Evolutionary conservation across 2,888 invertebrate species (phyloP).

Genomic region (Scaeva pyrastri): DNA sequence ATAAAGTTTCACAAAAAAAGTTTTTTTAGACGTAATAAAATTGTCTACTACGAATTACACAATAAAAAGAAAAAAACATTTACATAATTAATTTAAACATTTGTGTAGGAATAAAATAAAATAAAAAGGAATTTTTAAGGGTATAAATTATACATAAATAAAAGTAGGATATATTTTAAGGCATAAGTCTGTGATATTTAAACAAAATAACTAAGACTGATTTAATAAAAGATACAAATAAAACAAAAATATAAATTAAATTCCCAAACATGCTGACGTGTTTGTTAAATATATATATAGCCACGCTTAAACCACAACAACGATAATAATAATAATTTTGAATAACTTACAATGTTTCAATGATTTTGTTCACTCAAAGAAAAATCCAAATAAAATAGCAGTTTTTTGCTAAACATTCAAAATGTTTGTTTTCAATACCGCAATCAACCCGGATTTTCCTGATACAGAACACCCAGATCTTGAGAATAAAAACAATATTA

Average conservation of each 20-base stretch:
- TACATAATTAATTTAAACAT: neutral
- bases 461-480: conserved; percentile 15
- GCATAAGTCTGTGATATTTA: conserved; percentile 58
- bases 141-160: too few species aligned
- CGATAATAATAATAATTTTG: too few species aligned
- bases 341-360: conserved; percentile 75
- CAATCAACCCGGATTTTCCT: conserved; percentile 56
- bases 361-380: conserved; percentile 62
- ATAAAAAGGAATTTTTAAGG: conserved; percentile 27
- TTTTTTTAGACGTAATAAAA: conserved; percentile 45
- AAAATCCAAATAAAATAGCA: conserved; percentile 60
- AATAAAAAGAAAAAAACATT: conserved; percentile 6
- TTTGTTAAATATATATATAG: conserved; percentile 46
- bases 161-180: neutral
- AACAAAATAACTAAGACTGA: conserved; percentile 68
- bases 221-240: conserved; percentile 53
- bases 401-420: conserved; percentile 53
- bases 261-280: conserved; percentile 19
- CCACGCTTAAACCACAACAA: too few species aligned
- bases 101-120: conserved; percentile 58
- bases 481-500: conserved; percentile 16
- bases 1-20: conserved; percentile 62
- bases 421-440: conserved; percentile 69
- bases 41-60: conserved; percentile 24
- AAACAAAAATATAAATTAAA: conserved; percentile 26